Evolutionary conservation across 92 coral and sea anemone genomes (phyloP).

Genomic region (Palythoa grandiflora): DNA sequence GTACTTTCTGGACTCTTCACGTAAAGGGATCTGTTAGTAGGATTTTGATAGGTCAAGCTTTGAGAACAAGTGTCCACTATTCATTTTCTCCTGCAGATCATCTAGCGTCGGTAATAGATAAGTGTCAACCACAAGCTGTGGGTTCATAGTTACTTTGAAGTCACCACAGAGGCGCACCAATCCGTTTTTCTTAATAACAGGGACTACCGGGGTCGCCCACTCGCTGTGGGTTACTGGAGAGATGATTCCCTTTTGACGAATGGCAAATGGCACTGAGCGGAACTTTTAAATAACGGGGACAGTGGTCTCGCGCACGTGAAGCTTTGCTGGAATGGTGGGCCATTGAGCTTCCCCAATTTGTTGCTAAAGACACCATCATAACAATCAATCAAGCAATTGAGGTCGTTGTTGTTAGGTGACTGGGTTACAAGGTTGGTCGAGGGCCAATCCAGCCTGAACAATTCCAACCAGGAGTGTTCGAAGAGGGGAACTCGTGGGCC

Average conservation of each 20-base stretch:
- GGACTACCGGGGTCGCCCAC: conserved; percentile 44
- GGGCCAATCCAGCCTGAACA: conserved; percentile 51
- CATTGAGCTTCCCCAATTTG: conserved; percentile 34
- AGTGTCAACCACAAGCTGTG: conserved; percentile 32
- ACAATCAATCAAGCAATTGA: conserved; percentile 31
- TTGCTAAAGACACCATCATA: background rate
- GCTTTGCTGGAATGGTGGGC: background rate
- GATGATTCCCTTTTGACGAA: conserved; percentile 33
- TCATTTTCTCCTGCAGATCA: conserved; percentile 39
- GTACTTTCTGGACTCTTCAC: conserved; percentile 36
- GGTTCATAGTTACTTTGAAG: background rate
- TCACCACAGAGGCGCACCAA: conserved; percentile 13
- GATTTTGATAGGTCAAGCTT: conserved; percentile 38
- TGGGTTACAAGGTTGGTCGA: conserved; percentile 34
- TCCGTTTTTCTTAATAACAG: conserved; percentile 36
- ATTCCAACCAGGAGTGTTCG: conserved; percentile 45
- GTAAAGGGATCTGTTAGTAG: conserved; percentile 35
- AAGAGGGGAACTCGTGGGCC: conserved; percentile 48
- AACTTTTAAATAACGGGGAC: background rate
- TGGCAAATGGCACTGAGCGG: conserved; percentile 29
- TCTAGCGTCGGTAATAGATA: conserved; percentile 38
- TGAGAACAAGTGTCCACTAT: conserved; percentile 26
- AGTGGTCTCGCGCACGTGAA: conserved; percentile 34
- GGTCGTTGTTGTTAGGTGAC: conserved; percentile 21
- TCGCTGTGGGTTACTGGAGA: conserved; percentile 31